These are phyloP conservation scores for Thymelicus sylvestris DNA, from an alignment of 2,888 invertebrate genomes.

Conservation along the genomic window DNA sequence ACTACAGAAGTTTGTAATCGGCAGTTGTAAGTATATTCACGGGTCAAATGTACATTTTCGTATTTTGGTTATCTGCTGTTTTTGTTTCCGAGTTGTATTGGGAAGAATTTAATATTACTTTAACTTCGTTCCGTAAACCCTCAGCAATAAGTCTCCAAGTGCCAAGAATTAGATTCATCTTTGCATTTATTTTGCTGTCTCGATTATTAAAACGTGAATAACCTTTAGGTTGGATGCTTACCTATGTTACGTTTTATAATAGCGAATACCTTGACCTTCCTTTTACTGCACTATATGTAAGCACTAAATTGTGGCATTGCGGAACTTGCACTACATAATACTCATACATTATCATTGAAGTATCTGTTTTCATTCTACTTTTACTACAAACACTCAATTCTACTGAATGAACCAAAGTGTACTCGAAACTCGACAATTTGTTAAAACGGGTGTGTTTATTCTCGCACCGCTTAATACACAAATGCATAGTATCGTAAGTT, in stretches of 20 bases:
- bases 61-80: too few relatives aligned
- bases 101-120: too few relatives aligned
- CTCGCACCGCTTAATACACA: slow-evolving; percentile 24
- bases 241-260: not conserved
- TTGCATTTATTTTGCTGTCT: too few relatives aligned
- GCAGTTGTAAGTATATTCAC: too few relatives aligned
- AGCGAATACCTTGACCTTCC: slow-evolving; percentile 12
- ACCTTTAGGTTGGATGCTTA: not conserved
- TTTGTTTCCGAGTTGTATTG: too few relatives aligned
- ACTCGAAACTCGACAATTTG: slow-evolving; percentile 24
- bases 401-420: slow-evolving; percentile 9
- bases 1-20: too few relatives aligned
- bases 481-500: slow-evolving; percentile 36
- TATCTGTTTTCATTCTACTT: slow-evolving; percentile 1
- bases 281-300: not conserved
- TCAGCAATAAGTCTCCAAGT: too few relatives aligned
- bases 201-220: not conserved
- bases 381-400: not conserved
- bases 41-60: too few relatives aligned
- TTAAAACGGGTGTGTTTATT: slow-evolving; percentile 22
- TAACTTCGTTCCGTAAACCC: too few relatives aligned
- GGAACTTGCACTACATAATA: not conserved
- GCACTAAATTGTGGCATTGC: slow-evolving; percentile 6
- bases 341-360: not conserved
- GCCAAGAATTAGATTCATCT: too few relatives aligned